phyloP scores from a whole-genome alignment of 2,888 invertebrate species.

The Drosophila emarginata region DNA sequence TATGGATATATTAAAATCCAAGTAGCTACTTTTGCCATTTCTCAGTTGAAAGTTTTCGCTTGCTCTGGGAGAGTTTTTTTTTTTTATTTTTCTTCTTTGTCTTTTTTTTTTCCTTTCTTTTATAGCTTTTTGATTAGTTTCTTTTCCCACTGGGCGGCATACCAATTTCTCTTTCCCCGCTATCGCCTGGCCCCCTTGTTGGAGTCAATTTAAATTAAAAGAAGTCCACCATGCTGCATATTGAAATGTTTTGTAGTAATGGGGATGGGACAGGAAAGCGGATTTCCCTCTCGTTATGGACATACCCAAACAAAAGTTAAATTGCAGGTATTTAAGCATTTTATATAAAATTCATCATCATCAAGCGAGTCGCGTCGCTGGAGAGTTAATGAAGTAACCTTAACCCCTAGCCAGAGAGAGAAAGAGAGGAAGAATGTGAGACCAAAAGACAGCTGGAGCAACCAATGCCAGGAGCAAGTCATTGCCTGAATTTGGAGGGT shows the following conservation, averaged over 20 bases:
- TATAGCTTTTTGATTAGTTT: slow-evolving; percentile 77
- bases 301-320: slow-evolving; percentile 70
- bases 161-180: slow-evolving; percentile 9
- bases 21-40: background rate
- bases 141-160: slow-evolving; percentile 56
- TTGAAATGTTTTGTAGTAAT: slow-evolving; percentile 51
- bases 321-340: slow-evolving; percentile 81
- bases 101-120: slow-evolving; percentile 33
- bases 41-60: background rate
- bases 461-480: slow-evolving; percentile 3
- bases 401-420: slow-evolving; percentile 8
- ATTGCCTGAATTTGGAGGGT: background rate
- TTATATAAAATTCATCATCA: slow-evolving; percentile 78
- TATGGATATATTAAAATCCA: background rate
- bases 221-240: slow-evolving; percentile 61
- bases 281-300: slow-evolving; percentile 23
- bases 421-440: no score
- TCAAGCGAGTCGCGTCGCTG: slow-evolving; percentile 49
- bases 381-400: slow-evolving; percentile 64
- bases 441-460: background rate
- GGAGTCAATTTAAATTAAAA: slow-evolving; percentile 73
- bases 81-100: slow-evolving; percentile 23
- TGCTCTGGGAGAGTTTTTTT: background rate
- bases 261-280: background rate
- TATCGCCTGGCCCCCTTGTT: background rate